A percentile compares a stretch with the other conserved stretches of the same genome.
These are phyloP conservation scores for Lycocorax pyrrhopterus DNA, from an alignment of 2,113 vertebrate genomes.

Conservation along the genomic window DNA sequence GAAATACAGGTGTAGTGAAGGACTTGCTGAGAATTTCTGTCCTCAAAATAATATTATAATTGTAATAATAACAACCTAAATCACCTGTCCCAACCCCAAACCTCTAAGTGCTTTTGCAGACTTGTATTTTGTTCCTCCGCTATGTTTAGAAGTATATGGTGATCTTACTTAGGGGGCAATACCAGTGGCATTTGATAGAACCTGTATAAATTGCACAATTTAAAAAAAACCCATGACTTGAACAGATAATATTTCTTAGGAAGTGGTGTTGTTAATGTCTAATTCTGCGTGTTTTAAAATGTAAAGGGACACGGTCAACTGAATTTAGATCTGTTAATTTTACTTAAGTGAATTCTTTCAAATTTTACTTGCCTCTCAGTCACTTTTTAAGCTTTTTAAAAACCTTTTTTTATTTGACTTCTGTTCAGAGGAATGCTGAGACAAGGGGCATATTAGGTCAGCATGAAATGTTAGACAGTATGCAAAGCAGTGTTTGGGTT, in stretches of 20 bases:
- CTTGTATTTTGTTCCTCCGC: background rate
- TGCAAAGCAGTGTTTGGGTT: background rate
- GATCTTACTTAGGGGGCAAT: background rate
- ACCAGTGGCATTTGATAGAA: background rate
- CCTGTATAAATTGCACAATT: background rate
- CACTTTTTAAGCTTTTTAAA: constrained; percentile 14
- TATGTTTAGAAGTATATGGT: background rate
- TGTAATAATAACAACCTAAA: background rate
- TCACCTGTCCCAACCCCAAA: background rate
- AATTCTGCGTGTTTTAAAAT: background rate
- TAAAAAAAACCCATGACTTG: background rate
- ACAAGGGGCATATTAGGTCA: background rate
- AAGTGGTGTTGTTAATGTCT: background rate
- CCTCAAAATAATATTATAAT: background rate
- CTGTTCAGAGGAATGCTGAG: background rate
- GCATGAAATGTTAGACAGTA: background rate
- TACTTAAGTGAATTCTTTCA: background rate
- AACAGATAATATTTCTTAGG: background rate
- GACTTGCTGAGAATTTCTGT: background rate
- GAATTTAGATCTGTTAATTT: background rate
- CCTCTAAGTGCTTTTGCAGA: background rate
- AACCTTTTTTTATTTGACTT: background rate
- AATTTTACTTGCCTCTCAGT: constrained; percentile 38
- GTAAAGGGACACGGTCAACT: constrained; percentile 58
- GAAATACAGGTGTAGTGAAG: background rate